Conservation (phyloP, 2,888 invertebrate species). For the Lottia scabra region DNA sequence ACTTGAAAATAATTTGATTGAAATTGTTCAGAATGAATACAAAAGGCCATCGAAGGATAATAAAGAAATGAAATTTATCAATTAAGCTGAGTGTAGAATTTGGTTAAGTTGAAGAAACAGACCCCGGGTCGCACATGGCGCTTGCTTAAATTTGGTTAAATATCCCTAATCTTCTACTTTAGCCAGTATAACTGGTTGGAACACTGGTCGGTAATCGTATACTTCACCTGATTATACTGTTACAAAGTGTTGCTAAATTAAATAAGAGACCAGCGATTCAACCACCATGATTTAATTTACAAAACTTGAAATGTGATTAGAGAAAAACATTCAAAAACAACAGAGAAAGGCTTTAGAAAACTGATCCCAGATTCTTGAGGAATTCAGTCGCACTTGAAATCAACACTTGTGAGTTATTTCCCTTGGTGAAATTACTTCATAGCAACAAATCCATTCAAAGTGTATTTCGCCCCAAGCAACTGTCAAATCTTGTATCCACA, state of each 20-base stretch:
- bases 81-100: not conserved
- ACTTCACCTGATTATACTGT: not conserved
- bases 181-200: no score
- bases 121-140: not conserved
- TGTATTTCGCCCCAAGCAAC: not conserved
- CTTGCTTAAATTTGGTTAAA: no score
- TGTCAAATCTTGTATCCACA: constrained; percentile 2
- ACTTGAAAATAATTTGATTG: no score
- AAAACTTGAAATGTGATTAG: constrained; percentile 3
- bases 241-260: not conserved
- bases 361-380: not conserved
- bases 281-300: constrained; percentile 4
- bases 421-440: constrained; percentile 1
- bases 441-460: constrained; percentile 1
- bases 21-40: no score
- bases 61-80: not conserved
- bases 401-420: constrained; percentile 4
- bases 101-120: not conserved
- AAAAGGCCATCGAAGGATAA: no score
- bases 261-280: not conserved
- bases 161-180: no score
- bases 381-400: not conserved
- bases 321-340: not conserved
- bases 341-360: not conserved
- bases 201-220: not conserved